phyloP scores from a whole-genome alignment of 2,888 invertebrate species.

The Byasa hedistus region DNA sequence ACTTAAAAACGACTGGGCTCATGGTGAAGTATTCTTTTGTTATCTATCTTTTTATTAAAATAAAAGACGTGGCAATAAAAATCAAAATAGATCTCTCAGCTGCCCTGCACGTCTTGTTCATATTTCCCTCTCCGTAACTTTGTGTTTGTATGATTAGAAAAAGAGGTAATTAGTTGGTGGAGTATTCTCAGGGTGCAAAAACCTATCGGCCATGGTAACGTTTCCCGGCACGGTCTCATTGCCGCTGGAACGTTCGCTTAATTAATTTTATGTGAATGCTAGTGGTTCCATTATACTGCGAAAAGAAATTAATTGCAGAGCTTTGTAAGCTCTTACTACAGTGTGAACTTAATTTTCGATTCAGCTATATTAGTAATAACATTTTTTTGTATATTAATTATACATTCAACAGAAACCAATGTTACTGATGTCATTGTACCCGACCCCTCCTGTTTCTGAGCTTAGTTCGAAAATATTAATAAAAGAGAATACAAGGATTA shows the following conservation, averaged over 20 bases:
- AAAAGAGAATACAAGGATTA: too few relatives aligned
- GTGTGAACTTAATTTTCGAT: slow-evolving; percentile 3
- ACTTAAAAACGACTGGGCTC: too few relatives aligned
- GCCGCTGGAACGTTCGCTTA: slow-evolving; percentile 6
- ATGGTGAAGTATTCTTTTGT: too few relatives aligned
- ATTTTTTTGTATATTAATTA: neutral
- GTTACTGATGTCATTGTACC: too few relatives aligned
- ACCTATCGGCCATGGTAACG: neutral
- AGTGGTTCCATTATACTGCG: slow-evolving; percentile 2
- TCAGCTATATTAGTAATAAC: neutral
- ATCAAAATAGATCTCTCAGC: neutral
- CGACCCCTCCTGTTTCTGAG: too few relatives aligned
- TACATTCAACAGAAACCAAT: neutral
- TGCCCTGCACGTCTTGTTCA: too few relatives aligned
- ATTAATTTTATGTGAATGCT: slow-evolving; percentile 17
- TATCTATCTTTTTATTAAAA: too few relatives aligned
- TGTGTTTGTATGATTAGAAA: slow-evolving; percentile 1
- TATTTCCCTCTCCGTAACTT: neutral
- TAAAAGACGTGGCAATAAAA: too few relatives aligned
- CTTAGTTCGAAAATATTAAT: too few relatives aligned
- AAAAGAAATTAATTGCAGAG: slow-evolving; percentile 12
- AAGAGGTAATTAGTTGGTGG: slow-evolving; percentile 8
- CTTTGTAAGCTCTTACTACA: slow-evolving; percentile 1
- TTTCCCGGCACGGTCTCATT: slow-evolving; percentile 3
- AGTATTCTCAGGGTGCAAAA: slow-evolving; percentile 8